These are phyloP conservation scores for Oreocharis arfaki DNA, from an alignment of 2,113 vertebrate genomes.

Conservation along the genomic window DNA sequence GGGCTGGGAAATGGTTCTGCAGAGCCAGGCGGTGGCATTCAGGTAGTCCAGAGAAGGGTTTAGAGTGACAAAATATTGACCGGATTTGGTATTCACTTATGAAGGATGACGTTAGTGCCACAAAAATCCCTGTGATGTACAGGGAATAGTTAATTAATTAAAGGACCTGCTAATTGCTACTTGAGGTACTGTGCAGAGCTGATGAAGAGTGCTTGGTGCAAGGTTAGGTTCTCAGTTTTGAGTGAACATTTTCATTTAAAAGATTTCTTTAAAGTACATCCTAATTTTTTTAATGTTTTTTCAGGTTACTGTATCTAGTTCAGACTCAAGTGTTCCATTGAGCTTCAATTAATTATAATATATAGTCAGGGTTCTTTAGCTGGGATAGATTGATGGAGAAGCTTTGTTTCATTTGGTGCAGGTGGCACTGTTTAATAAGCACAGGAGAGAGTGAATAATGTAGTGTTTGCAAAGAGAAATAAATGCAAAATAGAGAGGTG, in stretches of 20 bases:
- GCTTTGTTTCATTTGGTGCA: constrained; percentile 79
- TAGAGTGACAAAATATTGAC: constrained; percentile 77
- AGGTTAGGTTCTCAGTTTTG: constrained; percentile 68
- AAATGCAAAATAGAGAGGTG: constrained; percentile 77
- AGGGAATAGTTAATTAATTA: constrained; percentile 78
- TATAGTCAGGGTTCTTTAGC: constrained; percentile 71
- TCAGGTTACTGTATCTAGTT: constrained; percentile 60
- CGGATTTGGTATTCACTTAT: constrained; percentile 66
- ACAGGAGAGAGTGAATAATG: constrained; percentile 78
- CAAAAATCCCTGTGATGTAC: constrained; percentile 72
- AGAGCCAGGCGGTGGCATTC: not conserved
- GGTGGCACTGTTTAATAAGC: constrained; percentile 82
- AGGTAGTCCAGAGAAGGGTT: constrained; percentile 58
- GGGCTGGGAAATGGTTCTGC: not conserved
- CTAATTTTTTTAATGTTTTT: constrained; percentile 67
- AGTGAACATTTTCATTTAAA: constrained; percentile 66
- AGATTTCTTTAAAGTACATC: constrained; percentile 68
- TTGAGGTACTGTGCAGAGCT: constrained; percentile 70
- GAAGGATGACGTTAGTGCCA: constrained; percentile 68
- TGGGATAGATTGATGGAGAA: constrained; percentile 71
- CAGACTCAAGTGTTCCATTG: constrained; percentile 72
- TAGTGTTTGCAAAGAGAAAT: constrained; percentile 78
- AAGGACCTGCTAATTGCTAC: constrained; percentile 79
- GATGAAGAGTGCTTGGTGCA: constrained; percentile 67
- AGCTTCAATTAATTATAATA: constrained; percentile 78